Conservation (phyloP, 1,140 invertebrate genomes). For the Lineus longissimus region DNA sequence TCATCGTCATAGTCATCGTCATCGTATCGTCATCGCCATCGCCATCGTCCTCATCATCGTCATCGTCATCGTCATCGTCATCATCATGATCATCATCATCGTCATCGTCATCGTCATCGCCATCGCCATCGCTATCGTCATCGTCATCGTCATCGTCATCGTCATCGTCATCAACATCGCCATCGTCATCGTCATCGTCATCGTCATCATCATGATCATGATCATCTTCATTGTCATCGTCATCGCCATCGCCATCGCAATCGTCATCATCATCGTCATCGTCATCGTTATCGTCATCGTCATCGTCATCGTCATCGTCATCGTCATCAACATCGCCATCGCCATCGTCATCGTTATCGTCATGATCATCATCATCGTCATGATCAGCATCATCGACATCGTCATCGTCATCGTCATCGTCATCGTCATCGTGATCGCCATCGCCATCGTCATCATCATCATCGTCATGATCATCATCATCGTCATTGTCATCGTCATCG, state of each 20-base stretch:
- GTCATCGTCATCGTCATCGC: conserved; percentile 1
- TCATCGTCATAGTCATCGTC: no score
- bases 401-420: no score
- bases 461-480: no score
- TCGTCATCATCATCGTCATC: neutral
- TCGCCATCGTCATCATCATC: no score
- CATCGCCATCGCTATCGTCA: neutral
- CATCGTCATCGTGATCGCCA: no score
- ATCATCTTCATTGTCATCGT: neutral
- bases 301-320: neutral
- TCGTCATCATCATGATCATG: neutral
- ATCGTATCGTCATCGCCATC: no score
- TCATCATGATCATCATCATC: neutral
- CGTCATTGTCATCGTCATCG: no score
- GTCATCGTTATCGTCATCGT: neutral
- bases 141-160: neutral
- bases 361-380: no score
- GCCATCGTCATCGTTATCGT: neutral
- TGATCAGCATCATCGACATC: no score
- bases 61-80: conserved; percentile 1
- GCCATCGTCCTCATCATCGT: neutral
- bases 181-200: conserved; percentile 1
- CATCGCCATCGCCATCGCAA: neutral
- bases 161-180: neutral
- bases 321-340: neutral